Conservation (phyloP, 2,888 invertebrate species). For the Cataglyphis rosenhaueri region DNA sequence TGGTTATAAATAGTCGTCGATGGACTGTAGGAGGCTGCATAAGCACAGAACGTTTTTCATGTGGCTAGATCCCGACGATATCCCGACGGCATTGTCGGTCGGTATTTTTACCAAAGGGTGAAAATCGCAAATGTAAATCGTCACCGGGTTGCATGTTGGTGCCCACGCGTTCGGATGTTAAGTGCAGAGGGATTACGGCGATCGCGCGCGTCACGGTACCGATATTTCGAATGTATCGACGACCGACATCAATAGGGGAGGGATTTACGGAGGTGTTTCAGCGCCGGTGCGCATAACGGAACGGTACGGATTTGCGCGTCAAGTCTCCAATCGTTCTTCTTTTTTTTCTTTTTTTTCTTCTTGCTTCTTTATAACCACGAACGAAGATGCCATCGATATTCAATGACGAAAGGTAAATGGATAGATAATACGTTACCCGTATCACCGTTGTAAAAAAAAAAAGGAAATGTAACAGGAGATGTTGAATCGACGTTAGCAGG, state of each 20-base stretch:
- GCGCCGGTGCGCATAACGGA: slow-evolving; percentile 29
- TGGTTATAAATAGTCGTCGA: slow-evolving; percentile 46
- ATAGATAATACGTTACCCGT: slow-evolving; percentile 62
- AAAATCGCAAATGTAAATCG: slow-evolving; percentile 57
- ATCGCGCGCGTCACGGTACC: slow-evolving; percentile 42
- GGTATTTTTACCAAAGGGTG: slow-evolving; percentile 49
- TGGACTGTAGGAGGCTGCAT: slow-evolving; percentile 51
- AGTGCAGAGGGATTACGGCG: slow-evolving; percentile 48
- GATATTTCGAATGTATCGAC: slow-evolving; percentile 56
- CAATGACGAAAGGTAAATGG: slow-evolving; percentile 59
- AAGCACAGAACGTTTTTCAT: slow-evolving; percentile 49
- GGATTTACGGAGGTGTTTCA: slow-evolving; percentile 49
- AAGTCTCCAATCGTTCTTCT: neutral
- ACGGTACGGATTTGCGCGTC: slow-evolving; percentile 14
- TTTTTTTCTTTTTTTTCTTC: neutral
- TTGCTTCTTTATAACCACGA: slow-evolving; percentile 28
- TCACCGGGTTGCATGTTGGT: slow-evolving; percentile 54
- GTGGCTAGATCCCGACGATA: slow-evolving; percentile 43
- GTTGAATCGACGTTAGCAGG: slow-evolving; percentile 56
- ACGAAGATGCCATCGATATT: slow-evolving; percentile 66
- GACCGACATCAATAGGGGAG: slow-evolving; percentile 38
- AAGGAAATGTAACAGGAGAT: slow-evolving; percentile 65
- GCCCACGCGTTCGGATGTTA: slow-evolving; percentile 53
- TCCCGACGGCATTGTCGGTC: slow-evolving; percentile 41
- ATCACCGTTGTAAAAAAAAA: slow-evolving; percentile 59